Conservation (phyloP, 2,113 vertebrate genomes). For the Myotis davidii region DNA sequence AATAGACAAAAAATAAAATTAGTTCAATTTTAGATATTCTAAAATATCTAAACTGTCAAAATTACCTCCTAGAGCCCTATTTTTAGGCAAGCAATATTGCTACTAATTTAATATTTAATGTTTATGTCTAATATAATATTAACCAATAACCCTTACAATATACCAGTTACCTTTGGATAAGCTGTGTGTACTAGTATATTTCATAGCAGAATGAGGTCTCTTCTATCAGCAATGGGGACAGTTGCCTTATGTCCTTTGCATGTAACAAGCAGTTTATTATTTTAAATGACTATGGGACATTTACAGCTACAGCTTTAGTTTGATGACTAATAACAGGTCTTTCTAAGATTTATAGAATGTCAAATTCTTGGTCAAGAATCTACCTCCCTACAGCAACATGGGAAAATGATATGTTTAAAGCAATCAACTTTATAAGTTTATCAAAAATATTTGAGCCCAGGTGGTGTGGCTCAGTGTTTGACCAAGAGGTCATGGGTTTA, state of each 20-base stretch:
- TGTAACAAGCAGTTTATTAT: constrained; percentile 50
- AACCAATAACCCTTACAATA: neutral
- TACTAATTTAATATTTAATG: constrained; percentile 45
- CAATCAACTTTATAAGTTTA: constrained; percentile 18
- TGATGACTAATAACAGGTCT: constrained; percentile 28
- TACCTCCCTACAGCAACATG: neutral
- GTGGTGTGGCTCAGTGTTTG: neutral
- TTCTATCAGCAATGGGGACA: neutral
- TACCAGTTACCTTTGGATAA: neutral
- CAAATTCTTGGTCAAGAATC: constrained; percentile 16
- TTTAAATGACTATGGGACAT: constrained; percentile 27
- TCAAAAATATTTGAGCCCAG: neutral
- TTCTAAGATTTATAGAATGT: constrained; percentile 10
- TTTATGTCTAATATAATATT: constrained; percentile 34
- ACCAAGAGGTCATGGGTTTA: neutral
- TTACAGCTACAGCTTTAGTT: constrained; percentile 16
- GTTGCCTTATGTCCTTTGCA: constrained; percentile 3
- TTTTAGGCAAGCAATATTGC: constrained; percentile 37
- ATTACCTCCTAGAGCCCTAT: neutral
- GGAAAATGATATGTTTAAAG: constrained; percentile 27
- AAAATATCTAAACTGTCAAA: constrained; percentile 47
- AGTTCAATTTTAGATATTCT: constrained; percentile 34
- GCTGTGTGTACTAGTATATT: neutral
- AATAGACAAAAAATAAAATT: neutral
- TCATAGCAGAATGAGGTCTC: neutral